Base-by-base conservation (phyloP, 1,140 invertebrate genomes). In the Nymphalis io region DNA sequence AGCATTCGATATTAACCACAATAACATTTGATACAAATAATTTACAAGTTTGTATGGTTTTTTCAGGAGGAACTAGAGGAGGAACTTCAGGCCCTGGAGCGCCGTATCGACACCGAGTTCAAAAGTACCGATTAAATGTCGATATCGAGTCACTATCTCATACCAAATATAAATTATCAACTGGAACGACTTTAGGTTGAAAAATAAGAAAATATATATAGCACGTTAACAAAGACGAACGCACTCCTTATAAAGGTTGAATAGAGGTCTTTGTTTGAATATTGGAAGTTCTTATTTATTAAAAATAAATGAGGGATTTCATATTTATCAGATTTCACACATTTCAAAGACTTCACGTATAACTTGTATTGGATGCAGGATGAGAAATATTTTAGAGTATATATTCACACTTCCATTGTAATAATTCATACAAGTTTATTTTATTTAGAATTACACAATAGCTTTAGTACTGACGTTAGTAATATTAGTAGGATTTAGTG, bases 61-160 rank as follows among this genome's bases (percentile, higher is more conserved):
- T 61, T 73, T 69, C n/a, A 84, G 84, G 75, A 85, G 65, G 80
- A 84, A 59, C 60, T 89, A 4, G 87, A 89, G 65, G 81, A 83
- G 20, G 85, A 84, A 39, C 59, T 89, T 6, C 82, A 84, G 38
- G 87, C 84, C 0, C 66, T 89, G 13, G 87, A 87, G 71, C 80
- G 84, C 23, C 82, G 84, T 3, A 85, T 89, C 58, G 87, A 86
- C 65, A 88, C 84, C 0, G 87, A 88, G 60, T 88, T 87, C 64
- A 83, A 88, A 70, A 87, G 74, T 51, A 73, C 82, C 1, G 84
- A 86, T 66, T 87, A 76, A 78, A 38, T 27, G 44, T 18, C 33
- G n/a, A 55, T 21, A 21, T 27, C 1, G 5, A 21, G 18, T 21
- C 13, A 42, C 40, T n/a, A 42, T 42, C 15, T 15, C 40, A 15